These are phyloP conservation scores for Crepidodera aurea DNA, from an alignment of 2,888 invertebrate genomes.

Conservation along the genomic window DNA sequence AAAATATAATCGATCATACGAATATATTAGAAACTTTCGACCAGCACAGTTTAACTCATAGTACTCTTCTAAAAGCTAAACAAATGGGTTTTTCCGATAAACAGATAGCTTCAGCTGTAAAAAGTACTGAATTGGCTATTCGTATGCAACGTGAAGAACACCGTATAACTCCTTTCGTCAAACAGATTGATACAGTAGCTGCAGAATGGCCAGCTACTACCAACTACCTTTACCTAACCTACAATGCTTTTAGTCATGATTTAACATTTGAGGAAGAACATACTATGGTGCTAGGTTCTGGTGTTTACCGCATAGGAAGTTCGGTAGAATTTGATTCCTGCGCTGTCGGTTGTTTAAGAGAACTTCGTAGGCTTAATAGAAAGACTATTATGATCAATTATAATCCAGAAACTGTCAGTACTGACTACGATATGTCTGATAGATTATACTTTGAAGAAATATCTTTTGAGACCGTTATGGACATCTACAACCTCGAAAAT, in stretches of 20 bases:
- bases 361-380: constrained; percentile 84
- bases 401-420: constrained; percentile 99
- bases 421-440: constrained; percentile 99
- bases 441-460: constrained; percentile 99
- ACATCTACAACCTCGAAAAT: constrained; percentile 92
- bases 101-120: constrained; percentile 88
- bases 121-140: constrained; percentile 87
- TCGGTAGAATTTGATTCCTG: constrained; percentile 99
- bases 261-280: constrained; percentile 81
- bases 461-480: constrained; percentile 98
- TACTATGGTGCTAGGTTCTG: constrained; percentile 92
- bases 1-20: constrained; percentile 85
- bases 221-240: constrained; percentile 98
- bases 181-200: constrained; percentile 98
- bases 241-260: constrained; percentile 87
- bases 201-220: constrained; percentile 99
- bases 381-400: constrained; percentile 99
- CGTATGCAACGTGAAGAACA: constrained; percentile 78
- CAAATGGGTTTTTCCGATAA: constrained; percentile 96
- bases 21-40: constrained; percentile 71
- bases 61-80: constrained; percentile 82
- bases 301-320: constrained; percentile 97
- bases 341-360: constrained; percentile 94
- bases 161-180: constrained; percentile 85
- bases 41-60: constrained; percentile 68